Percentiles rank a stretch among this genome's conserved stretches.
Conservation (phyloP, 1,140 invertebrate genomes). For the Drosophila bocqueti region DNA sequence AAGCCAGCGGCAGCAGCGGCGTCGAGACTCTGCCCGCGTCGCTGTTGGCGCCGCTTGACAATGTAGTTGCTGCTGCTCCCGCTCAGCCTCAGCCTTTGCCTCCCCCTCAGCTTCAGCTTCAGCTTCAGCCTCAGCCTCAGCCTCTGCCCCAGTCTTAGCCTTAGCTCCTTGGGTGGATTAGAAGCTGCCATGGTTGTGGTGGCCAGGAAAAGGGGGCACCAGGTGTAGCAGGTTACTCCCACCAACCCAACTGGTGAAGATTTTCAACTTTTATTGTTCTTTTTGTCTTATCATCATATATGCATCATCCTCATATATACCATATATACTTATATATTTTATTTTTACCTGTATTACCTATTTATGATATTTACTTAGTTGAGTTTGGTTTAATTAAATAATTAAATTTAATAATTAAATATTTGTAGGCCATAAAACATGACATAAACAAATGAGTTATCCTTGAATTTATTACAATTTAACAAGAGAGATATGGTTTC, state of each 20-base stretch:
- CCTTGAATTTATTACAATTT: too few species aligned
- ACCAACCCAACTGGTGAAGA: background rate
- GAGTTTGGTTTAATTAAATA: too few species aligned
- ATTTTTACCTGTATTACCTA: too few species aligned
- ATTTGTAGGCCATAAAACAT: too few species aligned
- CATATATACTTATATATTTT: too few species aligned
- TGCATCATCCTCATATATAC: too few species aligned
- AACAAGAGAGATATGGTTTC: too few species aligned
- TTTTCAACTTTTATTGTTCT: background rate
- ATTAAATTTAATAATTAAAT: too few species aligned
- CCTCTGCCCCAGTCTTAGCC: background rate
- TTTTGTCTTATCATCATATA: background rate
- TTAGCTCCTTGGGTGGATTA: conserved; percentile 60
- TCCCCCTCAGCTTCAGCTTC: background rate
- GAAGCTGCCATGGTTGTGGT: conserved; percentile 41
- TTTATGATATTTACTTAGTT: background rate
- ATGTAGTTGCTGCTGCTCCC: conserved; percentile 15
- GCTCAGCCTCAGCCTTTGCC: too few species aligned
- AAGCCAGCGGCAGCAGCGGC: conserved; percentile 56
- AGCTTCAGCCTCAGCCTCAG: background rate
- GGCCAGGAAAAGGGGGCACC: background rate
- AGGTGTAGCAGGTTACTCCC: background rate
- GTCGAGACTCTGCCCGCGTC: conserved; percentile 25
- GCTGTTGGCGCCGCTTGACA: conserved; percentile 19
- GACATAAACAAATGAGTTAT: too few species aligned